phyloP scores from a whole-genome alignment of 2,797 vertebrate genomes.

The Triplophysa bombifrons region DNA sequence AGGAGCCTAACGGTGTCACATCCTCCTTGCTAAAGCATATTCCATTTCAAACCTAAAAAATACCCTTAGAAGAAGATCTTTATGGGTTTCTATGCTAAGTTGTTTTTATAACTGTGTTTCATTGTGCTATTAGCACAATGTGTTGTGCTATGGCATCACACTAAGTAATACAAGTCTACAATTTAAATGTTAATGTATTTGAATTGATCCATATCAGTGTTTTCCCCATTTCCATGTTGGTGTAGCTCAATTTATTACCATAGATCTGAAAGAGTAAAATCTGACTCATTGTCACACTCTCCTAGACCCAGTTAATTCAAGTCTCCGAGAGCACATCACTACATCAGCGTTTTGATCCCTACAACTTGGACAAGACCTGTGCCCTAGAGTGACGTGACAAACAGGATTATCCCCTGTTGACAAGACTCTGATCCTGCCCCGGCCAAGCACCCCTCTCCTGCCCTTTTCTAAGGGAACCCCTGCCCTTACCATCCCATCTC shows the following conservation, averaged over 20 bases:
- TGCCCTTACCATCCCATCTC: conserved; percentile 55
- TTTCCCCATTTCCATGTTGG: no score
- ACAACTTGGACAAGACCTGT: conserved; percentile 60
- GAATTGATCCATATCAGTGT: conserved; percentile 13
- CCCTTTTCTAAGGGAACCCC: conserved; percentile 57
- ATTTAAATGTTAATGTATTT: neutral
- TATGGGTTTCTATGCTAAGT: neutral
- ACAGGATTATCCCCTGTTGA: conserved; percentile 82
- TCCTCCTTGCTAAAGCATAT: conserved; percentile 38
- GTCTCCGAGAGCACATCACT: conserved; percentile 35
- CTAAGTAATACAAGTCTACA: no score
- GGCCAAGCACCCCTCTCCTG: conserved; percentile 54
- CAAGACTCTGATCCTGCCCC: conserved; percentile 77
- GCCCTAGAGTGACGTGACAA: conserved; percentile 77
- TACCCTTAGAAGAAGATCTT: conserved; percentile 49
- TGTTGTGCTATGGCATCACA: no score
- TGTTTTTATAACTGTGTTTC: no score
- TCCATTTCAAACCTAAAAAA: conserved; percentile 30
- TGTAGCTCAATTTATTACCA: neutral
- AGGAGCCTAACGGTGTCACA: conserved; percentile 39
- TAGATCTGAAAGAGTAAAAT: conserved; percentile 17
- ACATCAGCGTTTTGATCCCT: conserved; percentile 43
- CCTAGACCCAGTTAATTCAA: conserved; percentile 20
- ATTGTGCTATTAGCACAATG: no score
- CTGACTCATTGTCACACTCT: conserved; percentile 16